Evolutionary conservation across 2,797 vertebrate species (phyloP), one percentile per base, ranked within the genome.

Genomic region (Enteromius thamalakanensis): DNA sequence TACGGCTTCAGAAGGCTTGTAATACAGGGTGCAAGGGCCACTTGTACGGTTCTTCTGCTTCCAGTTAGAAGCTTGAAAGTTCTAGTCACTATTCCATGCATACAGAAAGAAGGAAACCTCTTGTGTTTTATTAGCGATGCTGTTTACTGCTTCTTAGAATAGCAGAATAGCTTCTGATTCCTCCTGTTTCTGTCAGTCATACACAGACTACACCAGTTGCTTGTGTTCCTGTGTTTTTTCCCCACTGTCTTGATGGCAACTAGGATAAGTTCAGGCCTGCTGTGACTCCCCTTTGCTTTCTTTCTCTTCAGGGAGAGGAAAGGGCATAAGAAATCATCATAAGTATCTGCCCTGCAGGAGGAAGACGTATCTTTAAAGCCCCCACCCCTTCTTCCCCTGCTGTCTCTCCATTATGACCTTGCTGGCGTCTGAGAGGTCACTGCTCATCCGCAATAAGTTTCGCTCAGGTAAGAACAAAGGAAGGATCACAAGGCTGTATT

Each of bases 391-490:
- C 23, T 29, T 79, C 65, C 64, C 80, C 68, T 74, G 76, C 88
- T 88, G 85, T 65, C 79, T 80, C 84, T 86, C 47, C 75, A 72
- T 79, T 90, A 97, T 97, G 96, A 97, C 96, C 29, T 94, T 97
- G 90, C 92, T 95, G 87, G 95, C 96, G 86, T 96, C 96, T 19
- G 95, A 97, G 93, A 96, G 95, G 91, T 97, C 96, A 2, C 94
- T 97, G 85, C 95, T 97, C 91, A 97, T 98, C 92, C 94, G 96
- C 86, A 97, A 95, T 94, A 97, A 96, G 92, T 97, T 97, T 90
- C 96, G 96, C 88, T 97, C 96, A 91, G 96, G 96, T 97, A 94
- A 96, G 96, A 82, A 45, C 17, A 29, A 34, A 76, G 21, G 53
- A 21, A 37, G 7, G 68, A 68, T 53, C 49, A 60, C 29, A 70